Conservation (phyloP, 2,888 invertebrate genomes). For the Chirona hameri region DNA sequence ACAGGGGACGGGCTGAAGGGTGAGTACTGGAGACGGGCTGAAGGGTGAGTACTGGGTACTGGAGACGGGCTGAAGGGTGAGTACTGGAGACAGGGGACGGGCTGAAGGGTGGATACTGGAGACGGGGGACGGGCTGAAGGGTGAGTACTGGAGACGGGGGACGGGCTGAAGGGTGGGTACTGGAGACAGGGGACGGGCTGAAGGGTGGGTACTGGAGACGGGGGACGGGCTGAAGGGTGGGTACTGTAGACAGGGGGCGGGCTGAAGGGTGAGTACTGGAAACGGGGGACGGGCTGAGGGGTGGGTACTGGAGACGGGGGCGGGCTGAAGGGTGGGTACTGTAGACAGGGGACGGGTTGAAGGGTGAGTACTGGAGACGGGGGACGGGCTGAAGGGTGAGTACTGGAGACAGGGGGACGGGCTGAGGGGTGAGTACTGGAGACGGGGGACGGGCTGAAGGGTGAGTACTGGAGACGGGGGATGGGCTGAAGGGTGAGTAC, state of each 20-base stretch:
- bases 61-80: slow-evolving; percentile 68
- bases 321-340: slow-evolving; percentile 68
- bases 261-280: slow-evolving; percentile 61
- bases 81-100: neutral
- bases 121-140: slow-evolving; percentile 92
- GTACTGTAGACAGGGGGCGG: too few species aligned
- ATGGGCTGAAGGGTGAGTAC: slow-evolving; percentile 69
- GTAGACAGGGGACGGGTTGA: too few species aligned
- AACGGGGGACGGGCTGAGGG: too few species aligned
- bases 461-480: too few species aligned
- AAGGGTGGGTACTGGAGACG: slow-evolving; percentile 56
- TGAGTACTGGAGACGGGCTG: slow-evolving; percentile 39
- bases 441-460: too few species aligned
- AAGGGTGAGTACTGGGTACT: too few species aligned
- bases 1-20: slow-evolving; percentile 90
- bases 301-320: too few species aligned
- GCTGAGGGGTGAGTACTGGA: slow-evolving; percentile 61
- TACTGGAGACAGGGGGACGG: slow-evolving; percentile 49
- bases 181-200: slow-evolving; percentile 90
- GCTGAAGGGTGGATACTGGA: too few species aligned
- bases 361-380: too few species aligned
- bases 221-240: too few species aligned
- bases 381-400: slow-evolving; percentile 77
- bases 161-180: too few species aligned
- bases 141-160: slow-evolving; percentile 42